Conservation (phyloP, 1,140 invertebrate genomes). For the Euura lappo region DNA sequence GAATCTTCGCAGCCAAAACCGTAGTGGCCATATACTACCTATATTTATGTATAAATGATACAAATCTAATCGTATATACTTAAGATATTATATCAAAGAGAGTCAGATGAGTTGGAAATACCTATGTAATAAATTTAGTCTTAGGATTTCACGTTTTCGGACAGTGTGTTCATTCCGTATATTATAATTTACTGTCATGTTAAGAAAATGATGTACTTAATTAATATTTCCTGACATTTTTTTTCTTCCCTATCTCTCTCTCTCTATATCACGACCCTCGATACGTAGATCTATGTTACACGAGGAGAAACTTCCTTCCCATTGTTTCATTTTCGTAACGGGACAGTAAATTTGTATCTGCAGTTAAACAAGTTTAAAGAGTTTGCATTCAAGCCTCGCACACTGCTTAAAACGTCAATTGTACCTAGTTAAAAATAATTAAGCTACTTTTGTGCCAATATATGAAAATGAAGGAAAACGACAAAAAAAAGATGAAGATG, state of each 20-base stretch:
- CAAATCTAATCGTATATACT: neutral
- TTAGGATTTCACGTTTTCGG: neutral
- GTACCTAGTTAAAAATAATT: conserved; percentile 10
- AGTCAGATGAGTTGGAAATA: conserved; percentile 5
- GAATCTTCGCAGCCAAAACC: neutral
- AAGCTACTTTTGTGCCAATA: conserved; percentile 33
- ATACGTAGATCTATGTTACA: neutral
- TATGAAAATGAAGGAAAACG: no score
- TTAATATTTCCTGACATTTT: neutral
- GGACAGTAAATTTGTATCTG: neutral
- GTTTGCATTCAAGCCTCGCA: neutral
- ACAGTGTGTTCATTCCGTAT: neutral
- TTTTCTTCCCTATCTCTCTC: neutral
- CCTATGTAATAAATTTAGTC: neutral
- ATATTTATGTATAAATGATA: conserved; percentile 6
- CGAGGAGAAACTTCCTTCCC: neutral
- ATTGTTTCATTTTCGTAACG: neutral
- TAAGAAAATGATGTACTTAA: neutral
- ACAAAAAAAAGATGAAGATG: no score
- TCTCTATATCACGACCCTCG: neutral
- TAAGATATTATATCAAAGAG: neutral
- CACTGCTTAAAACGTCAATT: conserved; percentile 1
- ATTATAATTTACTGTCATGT: neutral
- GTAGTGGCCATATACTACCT: conserved; percentile 1
- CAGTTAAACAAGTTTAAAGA: neutral